phyloP scores from a whole-genome alignment of 2,113 vertebrate genomes.

The Hemicordylus capensis region DNA sequence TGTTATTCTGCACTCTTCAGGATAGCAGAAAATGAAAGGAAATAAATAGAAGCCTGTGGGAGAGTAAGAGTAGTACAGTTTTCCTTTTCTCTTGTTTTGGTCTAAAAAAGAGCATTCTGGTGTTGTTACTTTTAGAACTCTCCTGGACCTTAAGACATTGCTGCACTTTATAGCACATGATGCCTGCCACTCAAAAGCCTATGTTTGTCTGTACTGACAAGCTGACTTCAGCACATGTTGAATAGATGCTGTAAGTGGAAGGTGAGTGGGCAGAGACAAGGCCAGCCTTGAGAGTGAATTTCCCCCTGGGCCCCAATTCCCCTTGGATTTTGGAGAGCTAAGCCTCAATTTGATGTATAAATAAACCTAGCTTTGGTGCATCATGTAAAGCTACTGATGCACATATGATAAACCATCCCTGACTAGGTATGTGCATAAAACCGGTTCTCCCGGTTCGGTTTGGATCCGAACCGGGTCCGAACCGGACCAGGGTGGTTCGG shows the following conservation, averaged over 20 bases:
- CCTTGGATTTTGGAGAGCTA: not conserved
- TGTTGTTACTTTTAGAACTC: not conserved
- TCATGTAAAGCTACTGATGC: not conserved
- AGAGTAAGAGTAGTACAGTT: not conserved
- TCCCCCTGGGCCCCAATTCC: not conserved
- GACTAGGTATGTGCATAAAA: no score
- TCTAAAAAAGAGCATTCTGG: not conserved
- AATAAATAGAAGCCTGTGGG: not conserved
- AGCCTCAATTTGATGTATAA: fast-evolving
- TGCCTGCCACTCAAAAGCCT: not conserved
- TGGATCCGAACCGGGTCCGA: no score
- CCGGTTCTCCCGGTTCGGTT: no score
- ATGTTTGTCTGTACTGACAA: not conserved
- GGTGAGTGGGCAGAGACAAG: not conserved
- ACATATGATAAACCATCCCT: fast-evolving
- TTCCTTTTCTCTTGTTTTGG: not conserved
- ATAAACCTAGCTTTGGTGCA: fast-evolving
- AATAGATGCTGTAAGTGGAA: not conserved
- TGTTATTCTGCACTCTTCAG: not conserved
- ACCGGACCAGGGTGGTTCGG: no score
- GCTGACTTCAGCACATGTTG: not conserved
- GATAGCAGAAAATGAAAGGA: not conserved
- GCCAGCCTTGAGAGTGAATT: not conserved
- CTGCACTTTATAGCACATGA: not conserved
- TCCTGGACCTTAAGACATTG: not conserved